Conservation (phyloP, 2,797 vertebrate genomes). For the Falco peregrinus region DNA sequence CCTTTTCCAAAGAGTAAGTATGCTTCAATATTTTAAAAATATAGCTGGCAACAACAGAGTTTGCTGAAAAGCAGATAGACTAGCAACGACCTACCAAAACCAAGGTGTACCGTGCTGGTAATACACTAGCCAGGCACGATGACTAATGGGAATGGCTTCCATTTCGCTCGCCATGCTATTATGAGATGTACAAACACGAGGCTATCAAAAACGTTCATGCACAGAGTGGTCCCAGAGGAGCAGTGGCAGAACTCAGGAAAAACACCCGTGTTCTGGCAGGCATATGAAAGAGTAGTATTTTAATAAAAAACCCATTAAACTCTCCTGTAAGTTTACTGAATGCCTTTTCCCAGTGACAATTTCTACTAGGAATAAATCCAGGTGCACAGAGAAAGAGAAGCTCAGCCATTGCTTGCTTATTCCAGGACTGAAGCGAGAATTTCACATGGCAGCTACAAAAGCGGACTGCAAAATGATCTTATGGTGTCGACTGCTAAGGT, state of each 20-base stretch:
- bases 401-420: not conserved
- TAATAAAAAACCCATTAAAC: not conserved
- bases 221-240: not conserved
- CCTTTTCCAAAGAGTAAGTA: not conserved
- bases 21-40: not conserved
- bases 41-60: not conserved
- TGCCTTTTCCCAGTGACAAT: not conserved
- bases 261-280: not conserved
- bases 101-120: not conserved
- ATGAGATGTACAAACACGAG: not conserved
- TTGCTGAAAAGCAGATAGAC: not conserved
- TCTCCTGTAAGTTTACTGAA: not conserved
- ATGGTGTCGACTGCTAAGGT: not conserved
- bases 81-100: not conserved
- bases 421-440: not conserved
- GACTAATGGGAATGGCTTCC: not conserved
- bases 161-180: not conserved
- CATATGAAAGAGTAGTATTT: not conserved
- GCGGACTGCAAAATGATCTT: not conserved
- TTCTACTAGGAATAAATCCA: not conserved
- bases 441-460: not conserved
- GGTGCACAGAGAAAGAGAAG: not conserved
- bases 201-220: not conserved
- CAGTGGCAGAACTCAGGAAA: not conserved
- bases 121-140: not conserved